A percentile compares a stretch with the other conserved stretches of the same genome.
These are phyloP conservation scores for Hemiprocne comata DNA, from an alignment of 2,113 vertebrate species.

Conservation along the genomic window DNA sequence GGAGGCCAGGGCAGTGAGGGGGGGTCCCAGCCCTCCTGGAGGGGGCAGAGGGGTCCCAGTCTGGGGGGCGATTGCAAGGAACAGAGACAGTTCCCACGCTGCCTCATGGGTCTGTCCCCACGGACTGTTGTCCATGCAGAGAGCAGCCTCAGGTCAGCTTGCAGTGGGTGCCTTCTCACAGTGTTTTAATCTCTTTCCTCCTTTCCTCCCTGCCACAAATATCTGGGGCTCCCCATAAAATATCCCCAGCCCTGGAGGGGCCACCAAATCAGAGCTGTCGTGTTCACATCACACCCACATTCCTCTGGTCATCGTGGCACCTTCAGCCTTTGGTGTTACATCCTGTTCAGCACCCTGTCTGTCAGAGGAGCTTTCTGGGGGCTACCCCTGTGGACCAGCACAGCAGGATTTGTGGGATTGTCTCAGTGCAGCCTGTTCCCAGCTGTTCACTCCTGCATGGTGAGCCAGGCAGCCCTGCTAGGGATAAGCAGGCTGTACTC, in stretches of 20 bases:
- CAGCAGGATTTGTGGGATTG: too few species aligned
- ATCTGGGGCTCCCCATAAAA: background rate
- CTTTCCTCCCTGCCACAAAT: background rate
- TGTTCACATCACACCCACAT: rapidly evolving
- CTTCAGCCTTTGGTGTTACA: too few species aligned
- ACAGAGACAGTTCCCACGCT: background rate
- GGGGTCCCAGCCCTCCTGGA: background rate
- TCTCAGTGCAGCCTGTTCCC: too few species aligned
- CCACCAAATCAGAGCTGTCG: background rate
- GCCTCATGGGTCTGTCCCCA: background rate
- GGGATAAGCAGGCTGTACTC: too few species aligned
- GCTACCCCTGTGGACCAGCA: too few species aligned
- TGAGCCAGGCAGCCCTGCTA: too few species aligned
- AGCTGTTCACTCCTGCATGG: too few species aligned
- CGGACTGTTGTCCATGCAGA: background rate
- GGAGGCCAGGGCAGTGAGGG: background rate
- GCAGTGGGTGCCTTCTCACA: background rate
- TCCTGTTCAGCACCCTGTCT: too few species aligned
- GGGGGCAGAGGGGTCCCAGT: background rate
- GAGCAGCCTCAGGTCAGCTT: background rate
- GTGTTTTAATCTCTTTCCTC: background rate
- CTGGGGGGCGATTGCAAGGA: background rate
- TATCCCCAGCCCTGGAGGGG: background rate
- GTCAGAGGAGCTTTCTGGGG: too few species aligned
- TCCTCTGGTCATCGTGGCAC: background rate